phyloP scores from a whole-genome alignment of 2,888 invertebrate genomes.

The Caenorhabditis plicata region DNA sequence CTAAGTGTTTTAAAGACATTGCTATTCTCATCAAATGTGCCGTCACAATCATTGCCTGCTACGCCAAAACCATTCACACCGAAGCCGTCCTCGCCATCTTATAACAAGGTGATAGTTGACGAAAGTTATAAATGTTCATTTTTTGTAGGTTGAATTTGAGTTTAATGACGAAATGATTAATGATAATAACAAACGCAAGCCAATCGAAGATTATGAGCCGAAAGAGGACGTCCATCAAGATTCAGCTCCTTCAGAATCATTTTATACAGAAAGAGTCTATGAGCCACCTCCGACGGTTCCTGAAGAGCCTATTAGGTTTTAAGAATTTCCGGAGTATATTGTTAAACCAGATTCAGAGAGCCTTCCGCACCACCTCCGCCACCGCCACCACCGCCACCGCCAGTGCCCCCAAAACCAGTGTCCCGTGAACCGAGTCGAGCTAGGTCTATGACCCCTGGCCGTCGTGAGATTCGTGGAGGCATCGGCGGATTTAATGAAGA shows the following conservation, averaged over 20 bases:
- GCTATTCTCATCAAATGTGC: constrained; percentile 23
- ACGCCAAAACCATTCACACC: constrained; percentile 33
- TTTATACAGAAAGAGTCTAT: constrained; percentile 26
- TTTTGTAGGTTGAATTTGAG: constrained; percentile 22
- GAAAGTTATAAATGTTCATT: neutral
- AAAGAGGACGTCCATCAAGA: constrained; percentile 28
- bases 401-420: constrained; percentile 4
- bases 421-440: constrained; percentile 32
- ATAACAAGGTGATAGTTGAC: constrained; percentile 19
- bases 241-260: constrained; percentile 16
- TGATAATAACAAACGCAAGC: constrained; percentile 7
- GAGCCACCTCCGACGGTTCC: constrained; percentile 17
- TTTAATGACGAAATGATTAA: constrained; percentile 15
- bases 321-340: neutral
- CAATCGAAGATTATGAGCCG: constrained; percentile 8
- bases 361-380: constrained; percentile 44
- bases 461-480: constrained; percentile 28
- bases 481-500: constrained; percentile 33
- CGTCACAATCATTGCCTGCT: constrained; percentile 36
- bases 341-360: constrained; percentile 17
- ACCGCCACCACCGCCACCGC: constrained; percentile 46
- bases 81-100: constrained; percentile 18
- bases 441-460: constrained; percentile 24
- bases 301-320: neutral
- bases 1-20: constrained; percentile 19